A percentile compares a stretch with the other conserved stretches of the same genome.
phyloP scores from a whole-genome alignment of 2,113 vertebrate genomes.

The Cyprinodon tularosa region DNA sequence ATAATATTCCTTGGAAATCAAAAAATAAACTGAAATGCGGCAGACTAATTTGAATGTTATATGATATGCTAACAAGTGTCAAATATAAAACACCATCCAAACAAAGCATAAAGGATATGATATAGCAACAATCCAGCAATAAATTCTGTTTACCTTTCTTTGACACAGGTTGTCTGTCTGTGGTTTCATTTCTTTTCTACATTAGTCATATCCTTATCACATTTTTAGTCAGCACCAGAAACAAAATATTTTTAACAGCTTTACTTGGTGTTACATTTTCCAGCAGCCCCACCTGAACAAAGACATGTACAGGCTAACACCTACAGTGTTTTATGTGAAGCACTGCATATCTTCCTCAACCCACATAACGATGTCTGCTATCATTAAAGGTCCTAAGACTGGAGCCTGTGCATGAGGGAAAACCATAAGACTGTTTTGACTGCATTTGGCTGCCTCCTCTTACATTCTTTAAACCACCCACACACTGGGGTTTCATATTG shows the following conservation, averaged over 20 bases:
- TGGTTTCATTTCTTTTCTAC: neutral
- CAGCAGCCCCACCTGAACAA: constrained; percentile 20
- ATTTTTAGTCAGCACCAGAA: constrained; percentile 21
- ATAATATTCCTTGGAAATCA: neutral
- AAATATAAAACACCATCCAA: constrained; percentile 5
- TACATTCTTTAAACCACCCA: constrained; percentile 61
- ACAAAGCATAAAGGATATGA: neutral
- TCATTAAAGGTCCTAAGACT: constrained; percentile 45
- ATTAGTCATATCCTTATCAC: constrained; percentile 7
- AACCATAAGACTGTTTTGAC: constrained; percentile 17
- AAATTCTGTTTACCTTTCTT: constrained; percentile 6
- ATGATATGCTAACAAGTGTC: constrained; percentile 2
- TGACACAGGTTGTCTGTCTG: neutral
- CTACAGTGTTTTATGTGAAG: constrained; percentile 33
- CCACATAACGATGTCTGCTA: constrained; percentile 22
- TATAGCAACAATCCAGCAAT: neutral
- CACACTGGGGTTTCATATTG: constrained; percentile 36
- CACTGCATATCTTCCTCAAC: constrained; percentile 25
- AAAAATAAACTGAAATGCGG: neutral
- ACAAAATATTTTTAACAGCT: constrained; percentile 22
- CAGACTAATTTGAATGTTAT: constrained; percentile 3
- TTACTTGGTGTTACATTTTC: constrained; percentile 5
- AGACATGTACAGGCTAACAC: constrained; percentile 10
- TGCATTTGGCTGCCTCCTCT: constrained; percentile 10
- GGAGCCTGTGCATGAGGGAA: constrained; percentile 33